These are phyloP conservation scores for Lutjanus campechanus DNA, from an alignment of 2,797 vertebrate genomes.

Conservation along the genomic window DNA sequence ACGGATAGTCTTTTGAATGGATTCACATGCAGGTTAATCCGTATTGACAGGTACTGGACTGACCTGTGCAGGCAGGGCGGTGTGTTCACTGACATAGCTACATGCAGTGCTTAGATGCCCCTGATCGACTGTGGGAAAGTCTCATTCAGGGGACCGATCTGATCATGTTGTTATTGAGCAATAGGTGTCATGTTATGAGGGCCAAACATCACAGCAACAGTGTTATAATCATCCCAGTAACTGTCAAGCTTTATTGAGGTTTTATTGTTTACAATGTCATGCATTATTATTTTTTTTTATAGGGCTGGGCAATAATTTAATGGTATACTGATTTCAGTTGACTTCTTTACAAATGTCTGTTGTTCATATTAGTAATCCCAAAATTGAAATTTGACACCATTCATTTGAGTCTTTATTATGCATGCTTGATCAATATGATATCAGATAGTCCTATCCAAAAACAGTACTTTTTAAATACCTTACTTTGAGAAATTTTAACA, in stretches of 20 bases:
- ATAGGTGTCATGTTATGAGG: background rate
- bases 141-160: background rate
- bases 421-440: background rate
- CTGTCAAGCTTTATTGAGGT: background rate
- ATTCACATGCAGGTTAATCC: background rate
- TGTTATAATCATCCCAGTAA: background rate
- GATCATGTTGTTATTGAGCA: slow-evolving; percentile 47
- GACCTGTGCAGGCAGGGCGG: background rate
- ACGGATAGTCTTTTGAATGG: fast-evolving
- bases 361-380: background rate
- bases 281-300: too few relatives aligned
- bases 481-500: too few relatives aligned
- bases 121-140: background rate
- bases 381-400: background rate
- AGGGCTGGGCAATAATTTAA: background rate
- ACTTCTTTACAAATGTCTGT: background rate
- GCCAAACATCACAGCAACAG: background rate
- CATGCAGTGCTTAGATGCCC: too few relatives aligned
- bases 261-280: background rate
- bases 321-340: too few relatives aligned
- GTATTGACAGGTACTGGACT: background rate
- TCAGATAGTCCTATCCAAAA: background rate
- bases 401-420: background rate
- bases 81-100: background rate
- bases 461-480: too few relatives aligned